These are phyloP conservation scores for Mormyrus iriodes DNA, from an alignment of 2,113 vertebrate genomes.

Conservation along the genomic window DNA sequence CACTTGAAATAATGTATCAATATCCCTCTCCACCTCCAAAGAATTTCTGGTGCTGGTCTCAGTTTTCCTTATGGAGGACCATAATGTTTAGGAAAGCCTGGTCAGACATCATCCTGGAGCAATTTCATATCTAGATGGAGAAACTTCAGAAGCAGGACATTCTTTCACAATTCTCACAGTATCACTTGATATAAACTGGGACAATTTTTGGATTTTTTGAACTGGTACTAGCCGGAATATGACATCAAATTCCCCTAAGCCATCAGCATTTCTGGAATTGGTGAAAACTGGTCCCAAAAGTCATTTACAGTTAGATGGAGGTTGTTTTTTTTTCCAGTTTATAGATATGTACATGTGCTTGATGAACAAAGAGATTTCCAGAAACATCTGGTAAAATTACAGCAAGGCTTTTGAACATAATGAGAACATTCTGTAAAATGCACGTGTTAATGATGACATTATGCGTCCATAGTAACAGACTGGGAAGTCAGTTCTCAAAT, in stretches of 20 bases:
- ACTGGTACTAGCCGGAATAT: neutral
- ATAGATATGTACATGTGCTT: neutral
- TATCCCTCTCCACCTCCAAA: neutral
- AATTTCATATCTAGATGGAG: neutral
- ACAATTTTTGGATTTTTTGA: neutral
- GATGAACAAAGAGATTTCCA: neutral
- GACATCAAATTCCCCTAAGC: neutral
- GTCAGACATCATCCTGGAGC: neutral
- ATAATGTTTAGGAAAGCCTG: neutral
- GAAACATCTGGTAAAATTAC: constrained; percentile 1
- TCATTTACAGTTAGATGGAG: neutral
- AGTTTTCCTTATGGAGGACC: neutral
- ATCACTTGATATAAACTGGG: neutral
- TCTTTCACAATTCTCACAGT: neutral
- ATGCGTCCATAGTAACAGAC: neutral
- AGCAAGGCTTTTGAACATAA: neutral
- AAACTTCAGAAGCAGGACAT: neutral
- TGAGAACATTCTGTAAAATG: neutral
- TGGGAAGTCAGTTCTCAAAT: neutral
- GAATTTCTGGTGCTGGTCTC: neutral
- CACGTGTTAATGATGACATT: neutral
- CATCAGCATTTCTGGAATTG: neutral
- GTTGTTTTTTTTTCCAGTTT: neutral
- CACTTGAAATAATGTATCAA: neutral
- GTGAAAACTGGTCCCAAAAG: neutral